Evolutionary conservation across 2,113 vertebrate species (phyloP).

Genomic region (Dascyllus trimaculatus): DNA sequence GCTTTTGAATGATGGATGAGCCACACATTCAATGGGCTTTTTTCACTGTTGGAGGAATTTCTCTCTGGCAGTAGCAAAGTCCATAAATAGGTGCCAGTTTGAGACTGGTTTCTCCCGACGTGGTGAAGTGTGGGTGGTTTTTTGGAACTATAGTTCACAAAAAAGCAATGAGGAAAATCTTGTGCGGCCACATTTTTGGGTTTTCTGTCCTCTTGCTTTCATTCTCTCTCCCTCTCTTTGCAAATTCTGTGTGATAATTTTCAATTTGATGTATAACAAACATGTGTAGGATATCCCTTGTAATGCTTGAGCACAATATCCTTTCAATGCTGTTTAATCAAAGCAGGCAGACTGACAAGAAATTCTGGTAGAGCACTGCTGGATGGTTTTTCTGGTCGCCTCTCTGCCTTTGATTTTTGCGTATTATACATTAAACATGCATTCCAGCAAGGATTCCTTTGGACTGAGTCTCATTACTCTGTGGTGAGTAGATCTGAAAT

Average conservation of each 20-base stretch:
- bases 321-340: slow-evolving; percentile 49
- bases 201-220: slow-evolving; percentile 50
- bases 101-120: slow-evolving; percentile 74
- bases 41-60: slow-evolving; percentile 77
- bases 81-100: slow-evolving; percentile 86
- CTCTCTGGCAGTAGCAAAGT: slow-evolving; percentile 79
- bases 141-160: slow-evolving; percentile 73
- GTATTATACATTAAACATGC: slow-evolving; percentile 66
- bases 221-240: slow-evolving; percentile 43
- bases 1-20: slow-evolving; percentile 83
- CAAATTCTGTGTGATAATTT: slow-evolving; percentile 73
- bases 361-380: slow-evolving; percentile 43
- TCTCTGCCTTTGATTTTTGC: slow-evolving; percentile 70
- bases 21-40: slow-evolving; percentile 69
- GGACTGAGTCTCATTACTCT: slow-evolving; percentile 67
- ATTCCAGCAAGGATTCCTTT: slow-evolving; percentile 64
- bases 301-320: slow-evolving; percentile 26
- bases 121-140: slow-evolving; percentile 83
- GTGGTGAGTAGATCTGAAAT: slow-evolving; percentile 56
- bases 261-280: slow-evolving; percentile 74
- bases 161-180: slow-evolving; percentile 78
- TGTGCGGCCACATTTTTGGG: slow-evolving; percentile 69
- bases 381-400: slow-evolving; percentile 59
- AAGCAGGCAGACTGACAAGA: slow-evolving; percentile 63
- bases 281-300: slow-evolving; percentile 62